These are phyloP conservation scores for Monopterus albus DNA, from an alignment of 2,113 vertebrate genomes.

Conservation along the genomic window DNA sequence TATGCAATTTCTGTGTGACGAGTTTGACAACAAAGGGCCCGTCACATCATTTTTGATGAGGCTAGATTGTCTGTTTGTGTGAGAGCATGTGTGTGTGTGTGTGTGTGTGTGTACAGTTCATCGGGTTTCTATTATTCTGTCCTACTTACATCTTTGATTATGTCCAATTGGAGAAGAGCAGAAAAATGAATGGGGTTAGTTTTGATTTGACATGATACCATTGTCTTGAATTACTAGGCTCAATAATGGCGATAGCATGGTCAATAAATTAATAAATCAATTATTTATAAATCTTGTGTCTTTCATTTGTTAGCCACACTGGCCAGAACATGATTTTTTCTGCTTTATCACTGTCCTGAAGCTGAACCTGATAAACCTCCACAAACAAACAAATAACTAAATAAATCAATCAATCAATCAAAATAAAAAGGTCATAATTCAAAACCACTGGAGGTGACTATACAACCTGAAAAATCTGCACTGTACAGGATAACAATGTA, in stretches of 20 bases:
- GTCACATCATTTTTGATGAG: conserved; percentile 75
- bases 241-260: not conserved
- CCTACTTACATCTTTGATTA: conserved; percentile 62
- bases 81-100: conserved; percentile 32
- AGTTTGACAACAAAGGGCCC: conserved; percentile 81
- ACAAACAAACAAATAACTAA: too few relatives aligned
- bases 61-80: conserved; percentile 48
- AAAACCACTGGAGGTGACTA: too few relatives aligned
- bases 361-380: too few relatives aligned
- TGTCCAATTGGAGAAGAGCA: conserved; percentile 44
- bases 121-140: conserved; percentile 41
- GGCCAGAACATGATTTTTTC: too few relatives aligned
- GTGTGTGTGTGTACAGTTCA: conserved; percentile 19
- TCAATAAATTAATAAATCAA: not conserved
- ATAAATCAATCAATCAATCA: too few relatives aligned
- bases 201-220: conserved; percentile 56
- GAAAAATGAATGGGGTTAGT: conserved; percentile 64
- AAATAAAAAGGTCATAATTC: too few relatives aligned
- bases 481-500: too few relatives aligned
- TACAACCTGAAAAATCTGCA: too few relatives aligned
- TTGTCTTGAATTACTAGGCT: not conserved
- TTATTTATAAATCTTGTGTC: not conserved
- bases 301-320: not conserved
- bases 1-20: conserved; percentile 77
- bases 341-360: too few relatives aligned